Conservation (phyloP, 2,113 vertebrate genomes). For the Pholis gunnellus region DNA sequence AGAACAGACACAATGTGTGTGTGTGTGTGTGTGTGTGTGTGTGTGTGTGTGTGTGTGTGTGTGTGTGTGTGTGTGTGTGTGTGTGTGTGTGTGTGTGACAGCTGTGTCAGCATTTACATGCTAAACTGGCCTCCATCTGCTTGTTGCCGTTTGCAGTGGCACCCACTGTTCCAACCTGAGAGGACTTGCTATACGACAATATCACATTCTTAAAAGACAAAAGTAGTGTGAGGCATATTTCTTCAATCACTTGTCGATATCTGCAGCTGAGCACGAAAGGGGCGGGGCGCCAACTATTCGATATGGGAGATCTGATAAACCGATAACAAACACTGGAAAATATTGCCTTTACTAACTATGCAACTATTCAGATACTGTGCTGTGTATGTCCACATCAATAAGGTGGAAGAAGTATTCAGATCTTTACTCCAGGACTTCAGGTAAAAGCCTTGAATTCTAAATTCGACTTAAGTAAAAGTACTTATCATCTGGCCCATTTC, state of each 20-base stretch:
- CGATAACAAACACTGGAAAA: not conserved
- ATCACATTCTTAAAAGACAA: not conserved
- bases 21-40: constrained; percentile 1
- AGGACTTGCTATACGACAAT: not conserved
- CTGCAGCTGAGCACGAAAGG: not conserved
- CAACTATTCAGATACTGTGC: not conserved
- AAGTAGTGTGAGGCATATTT: not conserved
- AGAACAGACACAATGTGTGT: not conserved
- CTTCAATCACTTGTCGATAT: not conserved
- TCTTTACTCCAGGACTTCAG: not conserved
- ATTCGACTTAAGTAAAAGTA: not conserved
- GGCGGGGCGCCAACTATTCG: too few relatives aligned
- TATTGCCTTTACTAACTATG: not conserved
- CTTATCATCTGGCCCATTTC: not conserved
- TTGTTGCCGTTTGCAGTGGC: constrained; percentile 10
- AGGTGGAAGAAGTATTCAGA: not conserved
- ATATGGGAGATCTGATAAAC: not conserved
- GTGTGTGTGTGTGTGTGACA: not conserved
- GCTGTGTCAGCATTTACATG: constrained; percentile 45
- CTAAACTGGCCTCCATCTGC: constrained; percentile 61
- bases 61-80: not conserved
- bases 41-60: not conserved
- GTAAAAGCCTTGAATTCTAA: not conserved
- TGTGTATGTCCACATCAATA: not conserved
- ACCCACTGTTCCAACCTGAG: not conserved